These are phyloP conservation scores for Muntiacus muntjak DNA, from an alignment of 2,113 vertebrate genomes.

Conservation along the genomic window DNA sequence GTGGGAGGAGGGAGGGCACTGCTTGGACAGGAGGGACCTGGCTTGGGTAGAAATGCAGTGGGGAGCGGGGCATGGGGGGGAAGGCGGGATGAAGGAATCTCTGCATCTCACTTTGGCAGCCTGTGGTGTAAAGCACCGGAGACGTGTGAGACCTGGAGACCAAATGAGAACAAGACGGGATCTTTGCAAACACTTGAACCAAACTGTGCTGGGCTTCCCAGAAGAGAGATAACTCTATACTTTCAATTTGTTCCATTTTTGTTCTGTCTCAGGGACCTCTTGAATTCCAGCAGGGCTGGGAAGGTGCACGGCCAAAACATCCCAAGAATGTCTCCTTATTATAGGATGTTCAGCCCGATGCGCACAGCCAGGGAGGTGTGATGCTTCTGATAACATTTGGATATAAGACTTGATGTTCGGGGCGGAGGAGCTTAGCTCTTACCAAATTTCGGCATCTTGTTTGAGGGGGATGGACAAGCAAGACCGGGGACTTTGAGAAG, in stretches of 20 bases:
- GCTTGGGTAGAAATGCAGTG: neutral
- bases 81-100: neutral
- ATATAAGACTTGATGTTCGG: neutral
- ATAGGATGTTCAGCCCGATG: neutral
- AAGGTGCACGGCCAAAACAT: slow-evolving; percentile 57
- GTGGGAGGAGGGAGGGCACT: neutral
- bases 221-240: slow-evolving; percentile 40
- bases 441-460: slow-evolving; percentile 47
- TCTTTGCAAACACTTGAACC: slow-evolving; percentile 43
- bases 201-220: slow-evolving; percentile 33
- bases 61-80: neutral
- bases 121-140: slow-evolving; percentile 12
- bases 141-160: slow-evolving; percentile 38
- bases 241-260: slow-evolving; percentile 48
- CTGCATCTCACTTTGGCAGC: neutral
- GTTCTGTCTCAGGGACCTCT: slow-evolving; percentile 41
- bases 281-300: slow-evolving; percentile 45
- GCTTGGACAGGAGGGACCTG: neutral
- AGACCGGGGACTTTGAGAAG: neutral
- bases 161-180: slow-evolving; percentile 40
- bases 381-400: slow-evolving; percentile 50
- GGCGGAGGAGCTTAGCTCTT: neutral
- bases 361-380: slow-evolving; percentile 36
- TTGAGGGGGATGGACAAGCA: neutral
- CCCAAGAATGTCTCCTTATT: slow-evolving; percentile 55